Percentiles rank a stretch among this genome's conserved stretches.
phyloP scores from a whole-genome alignment of 2,797 vertebrate species.

The Gymnoscopelus braueri region DNA sequence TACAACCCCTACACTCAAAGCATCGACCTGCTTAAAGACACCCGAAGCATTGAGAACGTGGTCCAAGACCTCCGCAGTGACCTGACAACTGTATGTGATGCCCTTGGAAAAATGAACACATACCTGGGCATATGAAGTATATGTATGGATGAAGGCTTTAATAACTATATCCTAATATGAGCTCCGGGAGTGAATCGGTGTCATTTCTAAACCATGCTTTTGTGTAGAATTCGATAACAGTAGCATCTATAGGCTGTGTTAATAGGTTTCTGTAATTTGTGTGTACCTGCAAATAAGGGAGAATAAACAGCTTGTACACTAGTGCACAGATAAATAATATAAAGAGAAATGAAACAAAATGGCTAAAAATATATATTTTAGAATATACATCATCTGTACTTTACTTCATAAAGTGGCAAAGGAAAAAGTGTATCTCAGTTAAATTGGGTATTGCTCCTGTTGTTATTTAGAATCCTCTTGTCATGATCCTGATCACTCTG shows the following conservation, averaged over 20 bases:
- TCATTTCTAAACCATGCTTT: neutral
- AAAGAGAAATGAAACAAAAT: neutral
- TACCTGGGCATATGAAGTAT: slow-evolving; percentile 91
- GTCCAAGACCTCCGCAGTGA: slow-evolving; percentile 95
- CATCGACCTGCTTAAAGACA: slow-evolving; percentile 94
- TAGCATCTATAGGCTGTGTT: neutral
- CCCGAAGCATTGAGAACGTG: slow-evolving; percentile 92
- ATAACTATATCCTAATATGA: neutral
- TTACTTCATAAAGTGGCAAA: neutral
- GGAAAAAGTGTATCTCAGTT: neutral
- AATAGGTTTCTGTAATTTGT: neutral
- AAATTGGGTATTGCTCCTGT: neutral
- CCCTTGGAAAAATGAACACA: slow-evolving; percentile 96
- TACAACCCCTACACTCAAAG: slow-evolving; percentile 98
- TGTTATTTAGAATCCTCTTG: neutral
- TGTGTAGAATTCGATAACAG: neutral
- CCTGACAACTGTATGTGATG: slow-evolving; percentile 94
- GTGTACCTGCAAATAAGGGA: neutral
- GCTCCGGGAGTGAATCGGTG: slow-evolving; percentile 1
- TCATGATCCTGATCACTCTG: no score
- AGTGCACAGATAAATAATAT: neutral
- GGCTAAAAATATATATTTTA: neutral
- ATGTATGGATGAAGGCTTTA: neutral
- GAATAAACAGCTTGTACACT: neutral
- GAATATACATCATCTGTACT: neutral